Conservation (phyloP, 2,113 vertebrate species). For the Geococcyx californianus region DNA sequence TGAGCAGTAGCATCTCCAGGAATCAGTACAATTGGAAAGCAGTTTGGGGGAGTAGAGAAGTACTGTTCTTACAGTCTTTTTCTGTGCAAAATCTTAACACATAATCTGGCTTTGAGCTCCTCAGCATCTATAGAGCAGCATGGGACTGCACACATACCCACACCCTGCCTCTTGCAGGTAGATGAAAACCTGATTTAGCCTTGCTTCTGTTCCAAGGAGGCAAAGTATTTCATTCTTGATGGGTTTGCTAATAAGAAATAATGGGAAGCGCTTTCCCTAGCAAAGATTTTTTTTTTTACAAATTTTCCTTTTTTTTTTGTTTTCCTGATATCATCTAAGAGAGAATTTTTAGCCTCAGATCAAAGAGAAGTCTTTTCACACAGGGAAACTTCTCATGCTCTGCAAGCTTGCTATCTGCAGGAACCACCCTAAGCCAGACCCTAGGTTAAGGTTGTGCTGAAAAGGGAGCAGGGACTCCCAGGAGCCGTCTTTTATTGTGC, state of each 20-base stretch:
- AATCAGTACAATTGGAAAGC: not conserved
- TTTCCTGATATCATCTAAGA: not conserved
- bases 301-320: not conserved
- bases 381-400: not conserved
- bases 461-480: not conserved
- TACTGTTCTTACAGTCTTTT: not conserved
- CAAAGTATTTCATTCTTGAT: not conserved
- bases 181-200: not conserved
- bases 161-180: not conserved
- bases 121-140: not conserved
- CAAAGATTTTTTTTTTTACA: not conserved
- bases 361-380: not conserved
- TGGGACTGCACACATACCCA: not conserved
- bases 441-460: not conserved
- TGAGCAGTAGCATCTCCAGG: not conserved
- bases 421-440: not conserved
- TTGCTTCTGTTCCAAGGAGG: not conserved
- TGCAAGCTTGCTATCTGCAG: not conserved
- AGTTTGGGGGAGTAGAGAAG: not conserved
- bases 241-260: not conserved
- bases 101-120: not conserved
- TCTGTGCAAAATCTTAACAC: not conserved
- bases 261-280: not conserved
- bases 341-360: not conserved
- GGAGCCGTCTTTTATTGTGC: not conserved